Base-by-base conservation (phyloP, 2,888 invertebrate species). In the Caenorhabditis sp. region DNA sequence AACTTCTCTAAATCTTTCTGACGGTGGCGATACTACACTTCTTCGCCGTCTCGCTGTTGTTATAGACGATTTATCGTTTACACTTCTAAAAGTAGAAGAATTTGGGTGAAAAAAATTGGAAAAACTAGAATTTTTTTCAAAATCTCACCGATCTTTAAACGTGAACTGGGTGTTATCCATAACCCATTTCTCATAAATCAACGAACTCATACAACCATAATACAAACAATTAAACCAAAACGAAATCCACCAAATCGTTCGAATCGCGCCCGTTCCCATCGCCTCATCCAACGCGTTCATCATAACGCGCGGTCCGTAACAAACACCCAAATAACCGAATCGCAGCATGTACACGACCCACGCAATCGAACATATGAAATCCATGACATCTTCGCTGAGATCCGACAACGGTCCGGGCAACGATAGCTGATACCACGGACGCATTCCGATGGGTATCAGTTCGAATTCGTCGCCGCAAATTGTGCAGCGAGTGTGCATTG, bases 141-240 rank as follows among this genome's bases (percentile, higher is more conserved):
- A 36, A 3, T 43, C 24, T 21, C n/a, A 69, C 66, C 64, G 68
- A 23, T 73, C 69, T 31, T 70, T 75, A 58, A 79, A 75, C 6
- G 51, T 43, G 36, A 65, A 79, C 5, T 54, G n/a, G 6, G 77
- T 77, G 58, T 78, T 81, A 37, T 78, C 74, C 21, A 66, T 61
- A 19, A 77, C 37, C 82, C 82, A 82, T 43, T 78, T 69, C 10
- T 77, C 76, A 37, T 62, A 63, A 26, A 79, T 57, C 37, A 78
- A 63, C 26, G 66, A 62, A 17, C 59, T 27, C 57, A 81, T 71
- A 2, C 71, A 61, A 21, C 78, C 76, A 60, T 81, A 82, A 69
- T 81, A 82, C 57, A 78, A 49, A 26, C 71, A 70, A 57, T 82
- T 82, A 77, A 82, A 63, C 69, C 73, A 74, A 53, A 80, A 81